Percentiles rank a stretch among this genome's conserved stretches.
These are phyloP conservation scores for Chrysomallon squamiferum DNA, from an alignment of 1,140 invertebrate species.

Conservation along the genomic window DNA sequence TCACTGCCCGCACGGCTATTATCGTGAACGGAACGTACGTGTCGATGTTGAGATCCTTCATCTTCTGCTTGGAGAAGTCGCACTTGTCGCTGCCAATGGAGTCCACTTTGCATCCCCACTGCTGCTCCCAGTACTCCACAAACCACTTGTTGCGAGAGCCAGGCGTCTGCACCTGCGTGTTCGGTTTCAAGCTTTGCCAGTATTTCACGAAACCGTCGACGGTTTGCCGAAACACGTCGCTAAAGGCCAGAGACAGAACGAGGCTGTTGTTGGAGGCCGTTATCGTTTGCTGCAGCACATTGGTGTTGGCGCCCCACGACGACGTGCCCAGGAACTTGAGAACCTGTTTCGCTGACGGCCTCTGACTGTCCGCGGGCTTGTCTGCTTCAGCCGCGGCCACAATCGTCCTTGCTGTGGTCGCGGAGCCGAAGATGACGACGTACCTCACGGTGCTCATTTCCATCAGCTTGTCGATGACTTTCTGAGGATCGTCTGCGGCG, in stretches of 20 bases:
- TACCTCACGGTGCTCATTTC: constrained; percentile 6
- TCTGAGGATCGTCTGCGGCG: neutral
- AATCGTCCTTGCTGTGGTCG: constrained; percentile 6
- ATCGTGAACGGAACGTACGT: constrained; percentile 38
- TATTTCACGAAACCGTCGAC: constrained; percentile 22
- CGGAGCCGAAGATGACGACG: constrained; percentile 18
- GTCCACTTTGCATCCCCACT: constrained; percentile 26
- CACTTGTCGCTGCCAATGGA: neutral
- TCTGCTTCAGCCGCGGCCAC: neutral
- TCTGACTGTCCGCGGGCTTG: neutral
- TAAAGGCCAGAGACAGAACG: constrained; percentile 8
- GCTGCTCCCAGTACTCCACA: constrained; percentile 42
- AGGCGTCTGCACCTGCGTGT: neutral
- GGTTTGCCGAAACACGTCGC: constrained; percentile 1
- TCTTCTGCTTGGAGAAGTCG: constrained; percentile 12
- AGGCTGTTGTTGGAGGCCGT: constrained; percentile 23
- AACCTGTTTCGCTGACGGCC: neutral
- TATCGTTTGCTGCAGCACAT: constrained; percentile 11
- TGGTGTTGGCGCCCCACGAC: constrained; percentile 22
- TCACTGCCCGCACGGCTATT: constrained; percentile 38
- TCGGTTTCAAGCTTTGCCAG: constrained; percentile 21
- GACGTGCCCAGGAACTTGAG: constrained; percentile 36
- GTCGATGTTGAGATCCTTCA: constrained; percentile 13
- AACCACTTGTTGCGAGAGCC: constrained; percentile 20
- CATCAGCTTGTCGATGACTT: constrained; percentile 3